A percentile compares a stretch with the other conserved stretches of the same genome.
Evolutionary conservation across 2,797 vertebrate genomes (phyloP).

Genomic region (Amniataba percoides): DNA sequence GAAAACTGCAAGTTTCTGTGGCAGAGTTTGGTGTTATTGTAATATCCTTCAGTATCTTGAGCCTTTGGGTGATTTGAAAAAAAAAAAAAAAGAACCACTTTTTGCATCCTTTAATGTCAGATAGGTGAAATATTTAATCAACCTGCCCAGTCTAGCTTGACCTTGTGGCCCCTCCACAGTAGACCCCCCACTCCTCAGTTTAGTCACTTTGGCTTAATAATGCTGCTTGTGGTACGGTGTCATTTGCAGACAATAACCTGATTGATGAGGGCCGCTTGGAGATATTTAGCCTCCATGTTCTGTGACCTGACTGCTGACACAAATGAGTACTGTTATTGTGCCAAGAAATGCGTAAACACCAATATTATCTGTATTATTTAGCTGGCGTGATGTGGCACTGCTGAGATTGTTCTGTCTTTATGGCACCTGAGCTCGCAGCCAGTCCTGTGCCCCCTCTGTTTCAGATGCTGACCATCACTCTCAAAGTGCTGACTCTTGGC

Average conservation of each 20-base stretch:
- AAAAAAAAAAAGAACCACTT: not conserved
- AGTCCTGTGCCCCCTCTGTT: constrained; percentile 29
- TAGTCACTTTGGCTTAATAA: not conserved
- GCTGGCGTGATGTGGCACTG: not conserved
- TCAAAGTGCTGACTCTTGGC: constrained; percentile 31
- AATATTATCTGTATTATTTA: not conserved
- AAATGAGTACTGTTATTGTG: constrained; percentile 4
- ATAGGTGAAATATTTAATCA: not conserved
- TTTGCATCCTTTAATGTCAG: not conserved
- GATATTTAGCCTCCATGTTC: not conserved
- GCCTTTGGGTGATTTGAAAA: not conserved
- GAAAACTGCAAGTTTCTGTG: not conserved
- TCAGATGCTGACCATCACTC: constrained; percentile 36
- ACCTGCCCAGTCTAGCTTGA: not conserved
- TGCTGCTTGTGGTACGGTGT: not conserved
- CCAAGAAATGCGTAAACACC: not conserved
- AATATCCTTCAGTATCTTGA: not conserved
- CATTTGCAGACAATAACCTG: not conserved
- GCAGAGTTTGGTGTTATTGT: not conserved
- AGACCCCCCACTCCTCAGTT: not conserved
- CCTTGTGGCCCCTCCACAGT: not conserved
- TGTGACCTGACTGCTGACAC: not conserved
- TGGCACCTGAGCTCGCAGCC: not conserved
- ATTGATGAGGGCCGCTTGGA: not conserved
- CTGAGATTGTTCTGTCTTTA: not conserved